These are phyloP conservation scores for Pelecanoides urinatrix DNA, from an alignment of 2,113 vertebrate species.

Conservation along the genomic window DNA sequence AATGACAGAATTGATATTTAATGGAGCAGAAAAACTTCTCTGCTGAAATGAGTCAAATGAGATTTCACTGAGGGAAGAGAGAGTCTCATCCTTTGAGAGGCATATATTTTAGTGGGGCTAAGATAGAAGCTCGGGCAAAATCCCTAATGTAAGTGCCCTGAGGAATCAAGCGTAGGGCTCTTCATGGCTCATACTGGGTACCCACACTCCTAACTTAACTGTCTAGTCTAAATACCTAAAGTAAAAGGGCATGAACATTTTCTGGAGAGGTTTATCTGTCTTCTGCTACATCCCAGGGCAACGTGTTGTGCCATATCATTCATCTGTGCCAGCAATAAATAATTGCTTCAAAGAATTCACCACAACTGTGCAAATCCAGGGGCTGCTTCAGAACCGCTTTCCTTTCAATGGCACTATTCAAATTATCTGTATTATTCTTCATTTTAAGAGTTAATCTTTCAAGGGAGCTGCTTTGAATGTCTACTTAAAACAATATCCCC, in stretches of 20 bases:
- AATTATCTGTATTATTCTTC: constrained; percentile 45
- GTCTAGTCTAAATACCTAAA: not conserved
- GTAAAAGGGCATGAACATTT: not conserved
- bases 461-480: constrained; percentile 34
- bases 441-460: constrained; percentile 62
- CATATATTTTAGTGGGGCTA: not conserved
- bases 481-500: constrained; percentile 58
- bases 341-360: not conserved
- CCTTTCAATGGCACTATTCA: constrained; percentile 58
- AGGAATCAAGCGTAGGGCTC: rapidly evolving
- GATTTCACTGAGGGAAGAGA: not conserved
- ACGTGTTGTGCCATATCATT: not conserved
- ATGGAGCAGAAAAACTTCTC: constrained; percentile 5
- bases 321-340: not conserved
- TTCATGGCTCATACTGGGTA: not conserved
- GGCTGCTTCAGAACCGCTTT: not conserved
- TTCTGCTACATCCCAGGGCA: not conserved
- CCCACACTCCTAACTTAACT: not conserved
- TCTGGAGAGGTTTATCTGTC: not conserved
- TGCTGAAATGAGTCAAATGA: not conserved
- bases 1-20: not conserved
- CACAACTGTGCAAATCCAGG: not conserved
- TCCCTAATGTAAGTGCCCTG: not conserved
- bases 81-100: not conserved
- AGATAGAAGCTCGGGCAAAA: not conserved